Evolutionary conservation across 2,113 vertebrate species (phyloP).

Genomic region (Perognathus longimembris): DNA sequence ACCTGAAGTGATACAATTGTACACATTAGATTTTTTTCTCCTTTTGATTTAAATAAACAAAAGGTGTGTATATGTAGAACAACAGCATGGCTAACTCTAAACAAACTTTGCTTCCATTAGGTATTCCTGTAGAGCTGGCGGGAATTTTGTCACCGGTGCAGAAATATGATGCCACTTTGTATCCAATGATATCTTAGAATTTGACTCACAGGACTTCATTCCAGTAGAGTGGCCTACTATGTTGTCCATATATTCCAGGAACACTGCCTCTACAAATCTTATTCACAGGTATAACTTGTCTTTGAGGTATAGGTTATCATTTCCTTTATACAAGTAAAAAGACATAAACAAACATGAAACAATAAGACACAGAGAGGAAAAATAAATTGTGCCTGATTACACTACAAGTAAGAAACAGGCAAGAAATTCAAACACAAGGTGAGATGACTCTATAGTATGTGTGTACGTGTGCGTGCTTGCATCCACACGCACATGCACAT

Average conservation of each 20-base stretch:
- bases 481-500: too few relatives aligned
- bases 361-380: background rate
- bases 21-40: background rate
- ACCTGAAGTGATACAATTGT: background rate
- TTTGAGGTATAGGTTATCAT: background rate
- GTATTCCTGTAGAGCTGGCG: background rate
- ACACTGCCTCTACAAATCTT: background rate
- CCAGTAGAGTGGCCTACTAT: background rate
- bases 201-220: background rate
- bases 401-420: background rate
- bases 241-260: background rate
- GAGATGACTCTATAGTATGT: background rate
- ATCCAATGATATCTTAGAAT: background rate
- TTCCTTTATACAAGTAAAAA: constrained; percentile 12
- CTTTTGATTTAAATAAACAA: background rate
- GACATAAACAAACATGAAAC: background rate
- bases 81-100: background rate
- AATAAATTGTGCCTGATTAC: background rate
- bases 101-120: too few relatives aligned
- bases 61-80: background rate
- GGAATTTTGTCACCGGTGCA: background rate
- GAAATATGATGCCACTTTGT: background rate
- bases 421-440: background rate
- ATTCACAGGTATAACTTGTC: background rate
- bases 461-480: background rate